These are phyloP conservation scores for Neelides sp. DNA, from an alignment of 1,140 invertebrate species.

Conservation along the genomic window DNA sequence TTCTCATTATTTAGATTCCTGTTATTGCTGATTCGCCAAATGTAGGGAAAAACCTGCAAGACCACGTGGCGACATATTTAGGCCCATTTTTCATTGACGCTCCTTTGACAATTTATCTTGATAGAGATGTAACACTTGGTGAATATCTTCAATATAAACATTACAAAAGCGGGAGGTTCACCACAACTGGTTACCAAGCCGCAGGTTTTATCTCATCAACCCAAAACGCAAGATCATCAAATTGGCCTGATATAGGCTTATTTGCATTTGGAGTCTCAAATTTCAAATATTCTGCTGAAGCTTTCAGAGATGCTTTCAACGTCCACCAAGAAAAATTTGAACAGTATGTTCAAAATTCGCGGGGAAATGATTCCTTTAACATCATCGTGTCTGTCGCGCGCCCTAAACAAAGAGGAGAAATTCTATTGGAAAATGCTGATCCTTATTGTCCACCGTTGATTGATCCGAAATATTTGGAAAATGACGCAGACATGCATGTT, in stretches of 20 bases:
- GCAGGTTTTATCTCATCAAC: too few species aligned
- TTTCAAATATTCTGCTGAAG: too few species aligned
- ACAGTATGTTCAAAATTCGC: too few species aligned
- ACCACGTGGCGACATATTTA: conserved; percentile 32
- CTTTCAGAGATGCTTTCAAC: too few species aligned
- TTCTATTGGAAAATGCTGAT: background rate
- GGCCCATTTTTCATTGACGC: conserved; percentile 10
- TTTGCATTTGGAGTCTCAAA: too few species aligned
- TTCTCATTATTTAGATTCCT: conserved; percentile 17
- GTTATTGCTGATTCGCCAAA: conserved; percentile 32
- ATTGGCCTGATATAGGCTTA: too few species aligned
- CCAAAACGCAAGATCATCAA: too few species aligned
- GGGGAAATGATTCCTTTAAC: conserved; percentile 6
- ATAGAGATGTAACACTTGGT: background rate
- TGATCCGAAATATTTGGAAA: conserved; percentile 10
- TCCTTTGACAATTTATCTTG: background rate
- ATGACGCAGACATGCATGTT: background rate
- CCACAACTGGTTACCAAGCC: conserved; percentile 11
- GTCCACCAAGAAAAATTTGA: too few species aligned
- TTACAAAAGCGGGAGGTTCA: background rate
- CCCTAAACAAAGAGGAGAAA: background rate
- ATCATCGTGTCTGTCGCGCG: conserved; percentile 3
- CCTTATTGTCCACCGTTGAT: conserved; percentile 1
- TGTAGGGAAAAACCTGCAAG: conserved; percentile 37
- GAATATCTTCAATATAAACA: background rate